Evolutionary conservation across 2,797 vertebrate species (phyloP).

Genomic region (Cuculus canorus): DNA sequence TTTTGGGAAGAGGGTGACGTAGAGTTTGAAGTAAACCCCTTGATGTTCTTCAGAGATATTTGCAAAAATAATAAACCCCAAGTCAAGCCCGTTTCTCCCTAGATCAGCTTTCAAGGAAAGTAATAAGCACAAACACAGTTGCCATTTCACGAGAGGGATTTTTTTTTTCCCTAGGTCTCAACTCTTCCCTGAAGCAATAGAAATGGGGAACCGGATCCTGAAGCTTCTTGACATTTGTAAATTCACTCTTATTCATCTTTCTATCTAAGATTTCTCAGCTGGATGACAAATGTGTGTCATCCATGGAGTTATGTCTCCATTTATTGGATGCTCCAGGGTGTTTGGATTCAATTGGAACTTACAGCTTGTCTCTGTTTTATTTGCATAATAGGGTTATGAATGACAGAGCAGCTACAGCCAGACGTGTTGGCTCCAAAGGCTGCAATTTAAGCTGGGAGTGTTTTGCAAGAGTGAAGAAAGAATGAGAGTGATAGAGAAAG

Average conservation of each 20-base stretch:
- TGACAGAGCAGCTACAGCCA: slow-evolving; percentile 78
- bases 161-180: slow-evolving; percentile 19
- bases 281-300: slow-evolving; percentile 62
- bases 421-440: slow-evolving; percentile 79
- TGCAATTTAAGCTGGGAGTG: slow-evolving; percentile 78
- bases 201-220: slow-evolving; percentile 17
- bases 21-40: not conserved
- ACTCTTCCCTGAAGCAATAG: slow-evolving; percentile 45
- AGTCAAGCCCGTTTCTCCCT: not conserved
- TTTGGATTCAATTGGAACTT: slow-evolving; percentile 74
- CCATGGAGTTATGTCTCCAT: slow-evolving; percentile 50
- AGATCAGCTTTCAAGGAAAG: not conserved
- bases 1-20: not conserved
- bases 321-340: slow-evolving; percentile 67
- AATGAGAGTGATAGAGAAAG: not conserved
- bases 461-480: slow-evolving; percentile 71
- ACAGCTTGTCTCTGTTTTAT: slow-evolving; percentile 76
- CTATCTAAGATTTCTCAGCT: slow-evolving; percentile 54
- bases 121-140: not conserved
- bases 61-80: not conserved
- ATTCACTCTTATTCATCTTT: slow-evolving; percentile 44
- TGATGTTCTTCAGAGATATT: not conserved
- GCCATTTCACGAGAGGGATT: not conserved
- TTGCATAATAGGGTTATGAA: slow-evolving; percentile 81
- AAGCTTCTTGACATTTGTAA: slow-evolving; percentile 56